Evolutionary conservation across 2,888 invertebrate genomes (phyloP).

Genomic region (Eilema griseolum): DNA sequence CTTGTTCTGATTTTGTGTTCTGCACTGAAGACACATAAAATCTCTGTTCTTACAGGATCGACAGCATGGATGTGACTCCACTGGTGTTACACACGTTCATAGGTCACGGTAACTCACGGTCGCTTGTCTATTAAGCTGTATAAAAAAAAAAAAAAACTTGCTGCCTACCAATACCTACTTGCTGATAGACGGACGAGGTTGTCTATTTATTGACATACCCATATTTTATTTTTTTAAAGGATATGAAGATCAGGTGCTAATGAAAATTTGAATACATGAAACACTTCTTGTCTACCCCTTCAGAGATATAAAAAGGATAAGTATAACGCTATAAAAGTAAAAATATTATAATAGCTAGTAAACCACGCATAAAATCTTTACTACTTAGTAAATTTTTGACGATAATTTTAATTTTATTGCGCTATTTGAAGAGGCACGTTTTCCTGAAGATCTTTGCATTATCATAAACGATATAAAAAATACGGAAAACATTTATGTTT

Average conservation of each 20-base stretch:
- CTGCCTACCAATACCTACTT: no score
- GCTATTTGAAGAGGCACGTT: constrained; percentile 31
- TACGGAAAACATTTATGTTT: not conserved
- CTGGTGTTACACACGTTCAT: no score
- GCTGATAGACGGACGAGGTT: no score
- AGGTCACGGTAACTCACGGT: no score
- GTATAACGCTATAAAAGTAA: constrained; percentile 5
- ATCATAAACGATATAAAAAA: constrained; percentile 1
- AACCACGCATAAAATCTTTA: constrained; percentile 13
- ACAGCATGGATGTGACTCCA: no score
- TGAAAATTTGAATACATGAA: not conserved
- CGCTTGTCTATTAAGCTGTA: no score
- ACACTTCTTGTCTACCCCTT: not conserved
- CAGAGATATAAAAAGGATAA: not conserved
- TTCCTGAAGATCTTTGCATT: constrained; percentile 20
- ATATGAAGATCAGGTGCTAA: not conserved
- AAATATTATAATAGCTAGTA: constrained; percentile 4
- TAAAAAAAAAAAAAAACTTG: no score
- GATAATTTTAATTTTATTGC: constrained; percentile 38
- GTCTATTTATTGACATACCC: no score
- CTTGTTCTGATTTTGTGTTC: no score
- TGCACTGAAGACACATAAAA: no score
- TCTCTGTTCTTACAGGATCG: no score
- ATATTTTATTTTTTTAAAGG: no score
- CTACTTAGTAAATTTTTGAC: constrained; percentile 24